Base-by-base conservation (phyloP, 2,113 vertebrate genomes). In the Petrocephalus zakoni region DNA sequence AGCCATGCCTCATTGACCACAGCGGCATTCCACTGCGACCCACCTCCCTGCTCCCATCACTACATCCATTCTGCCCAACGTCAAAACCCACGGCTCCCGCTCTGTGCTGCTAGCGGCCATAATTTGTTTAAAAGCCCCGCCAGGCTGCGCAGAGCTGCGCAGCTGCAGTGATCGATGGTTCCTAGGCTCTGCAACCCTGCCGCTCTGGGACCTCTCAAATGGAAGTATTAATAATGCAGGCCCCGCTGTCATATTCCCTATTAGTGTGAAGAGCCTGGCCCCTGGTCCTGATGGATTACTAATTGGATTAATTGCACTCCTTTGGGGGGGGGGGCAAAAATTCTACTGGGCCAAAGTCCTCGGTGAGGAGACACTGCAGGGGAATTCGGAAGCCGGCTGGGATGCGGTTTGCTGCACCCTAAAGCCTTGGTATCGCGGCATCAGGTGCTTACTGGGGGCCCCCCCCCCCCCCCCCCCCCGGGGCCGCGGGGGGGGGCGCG, bases 141-240 rank as follows among this genome's bases (percentile, higher is more conserved):
- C 13, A 88, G 91, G 90, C 89, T 85, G 15, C 68, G 88, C 89
- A 92, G 49, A 29, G 42, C 87, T 91, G 92, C 92, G 88, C 90
- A 90, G 90, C 91, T 92, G 90, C 92, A 34, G 91, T 94, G 94
- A 96, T 96, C 93, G 95, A 95, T 95, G 93, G 93, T 92, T 91
- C 93, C 92, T 89, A 90, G 92, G 90, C 8, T 34, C 52, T 51
- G 89, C 86, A 11, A 29, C 58, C 85, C 89, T 7, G 88, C 86
- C 78, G 90, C 89, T 68, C 85, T 85, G 87, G 88, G 91, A 92
- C 92, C 94, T 91, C 90, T 91, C 90, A 92, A 95, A 94, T 94
- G 92, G 93, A 94, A 92, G 91, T 93, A 95, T 96, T 95, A 96
- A 96, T 96, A 96, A 96, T 96, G 92, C 93, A 96, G 90, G 88